Evolutionary conservation across 2,888 invertebrate species (phyloP).

Genomic region (Tetranychus truncatus): DNA sequence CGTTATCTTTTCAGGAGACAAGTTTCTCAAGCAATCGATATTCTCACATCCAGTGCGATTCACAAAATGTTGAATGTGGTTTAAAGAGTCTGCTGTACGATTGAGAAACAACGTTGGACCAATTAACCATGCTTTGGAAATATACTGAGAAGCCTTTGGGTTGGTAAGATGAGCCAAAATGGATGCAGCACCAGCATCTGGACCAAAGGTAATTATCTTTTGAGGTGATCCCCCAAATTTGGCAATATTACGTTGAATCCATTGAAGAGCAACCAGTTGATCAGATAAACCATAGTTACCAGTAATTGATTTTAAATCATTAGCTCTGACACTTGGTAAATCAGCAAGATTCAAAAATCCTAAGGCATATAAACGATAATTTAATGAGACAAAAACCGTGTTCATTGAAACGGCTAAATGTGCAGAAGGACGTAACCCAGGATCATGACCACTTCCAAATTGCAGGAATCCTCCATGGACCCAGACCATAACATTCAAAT

Average conservation of each 20-base stretch:
- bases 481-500: conserved; percentile 30
- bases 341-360: conserved; percentile 54
- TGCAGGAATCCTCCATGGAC: conserved; percentile 30
- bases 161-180: conserved; percentile 23
- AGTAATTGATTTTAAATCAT: conserved; percentile 37
- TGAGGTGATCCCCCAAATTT: conserved; percentile 63
- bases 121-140: conserved; percentile 24
- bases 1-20: conserved; percentile 21
- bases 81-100: conserved; percentile 21
- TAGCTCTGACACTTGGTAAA: conserved; percentile 47
- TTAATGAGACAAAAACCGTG: conserved; percentile 66
- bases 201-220: conserved; percentile 26
- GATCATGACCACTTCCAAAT: conserved; percentile 24
- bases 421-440: conserved; percentile 48
- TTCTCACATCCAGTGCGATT: conserved; percentile 21
- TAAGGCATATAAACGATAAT: conserved; percentile 49
- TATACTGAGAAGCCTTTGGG: conserved; percentile 17
- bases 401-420: conserved; percentile 55
- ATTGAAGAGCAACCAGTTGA: conserved; percentile 51
- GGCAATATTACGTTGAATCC: conserved; percentile 61
- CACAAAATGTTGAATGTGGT: conserved; percentile 20
- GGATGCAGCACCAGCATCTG: conserved; percentile 25
- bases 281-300: conserved; percentile 73
- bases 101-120: conserved; percentile 26
- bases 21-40: conserved; percentile 21